phyloP scores from a whole-genome alignment of 1,140 invertebrate genomes.

The Drosophila cardini region DNA sequence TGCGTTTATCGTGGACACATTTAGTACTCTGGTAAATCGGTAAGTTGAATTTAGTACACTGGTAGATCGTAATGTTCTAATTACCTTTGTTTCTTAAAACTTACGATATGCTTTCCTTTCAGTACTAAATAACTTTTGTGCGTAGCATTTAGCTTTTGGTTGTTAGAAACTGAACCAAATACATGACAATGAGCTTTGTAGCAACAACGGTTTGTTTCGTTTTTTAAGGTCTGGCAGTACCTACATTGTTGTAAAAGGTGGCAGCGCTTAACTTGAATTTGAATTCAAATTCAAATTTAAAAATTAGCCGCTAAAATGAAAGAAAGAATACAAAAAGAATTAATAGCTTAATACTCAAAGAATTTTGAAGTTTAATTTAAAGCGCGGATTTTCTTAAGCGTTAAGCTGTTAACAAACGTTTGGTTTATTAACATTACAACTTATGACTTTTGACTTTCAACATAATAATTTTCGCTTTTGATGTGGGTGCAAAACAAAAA shows the following conservation, averaged over 20 bases:
- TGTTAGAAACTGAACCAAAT: neutral
- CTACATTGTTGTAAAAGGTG: neutral
- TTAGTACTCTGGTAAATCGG: too few relatives aligned
- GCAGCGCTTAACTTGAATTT: conserved; percentile 29
- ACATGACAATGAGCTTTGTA: neutral
- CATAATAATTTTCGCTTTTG: conserved; percentile 55
- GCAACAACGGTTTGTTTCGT: neutral
- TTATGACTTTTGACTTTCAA: conserved; percentile 54
- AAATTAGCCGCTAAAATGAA: neutral
- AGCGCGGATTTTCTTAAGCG: neutral
- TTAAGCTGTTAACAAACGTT: conserved; percentile 53
- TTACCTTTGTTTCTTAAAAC: neutral
- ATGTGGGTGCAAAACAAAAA: conserved; percentile 38
- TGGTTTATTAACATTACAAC: conserved; percentile 56
- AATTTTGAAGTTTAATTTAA: neutral
- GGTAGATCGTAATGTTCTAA: neutral
- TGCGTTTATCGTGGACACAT: too few relatives aligned
- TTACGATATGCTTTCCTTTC: conserved; percentile 13
- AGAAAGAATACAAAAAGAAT: neutral
- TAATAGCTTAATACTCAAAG: neutral
- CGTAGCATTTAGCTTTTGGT: neutral
- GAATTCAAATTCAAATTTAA: conserved; percentile 15
- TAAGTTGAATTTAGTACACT: too few relatives aligned
- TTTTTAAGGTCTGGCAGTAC: conserved; percentile 23
- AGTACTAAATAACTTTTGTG: neutral